A percentile compares a stretch with the other conserved stretches of the same genome.
Evolutionary conservation across 2,797 vertebrate species (phyloP).

Genomic region (Fistularia commersonii): DNA sequence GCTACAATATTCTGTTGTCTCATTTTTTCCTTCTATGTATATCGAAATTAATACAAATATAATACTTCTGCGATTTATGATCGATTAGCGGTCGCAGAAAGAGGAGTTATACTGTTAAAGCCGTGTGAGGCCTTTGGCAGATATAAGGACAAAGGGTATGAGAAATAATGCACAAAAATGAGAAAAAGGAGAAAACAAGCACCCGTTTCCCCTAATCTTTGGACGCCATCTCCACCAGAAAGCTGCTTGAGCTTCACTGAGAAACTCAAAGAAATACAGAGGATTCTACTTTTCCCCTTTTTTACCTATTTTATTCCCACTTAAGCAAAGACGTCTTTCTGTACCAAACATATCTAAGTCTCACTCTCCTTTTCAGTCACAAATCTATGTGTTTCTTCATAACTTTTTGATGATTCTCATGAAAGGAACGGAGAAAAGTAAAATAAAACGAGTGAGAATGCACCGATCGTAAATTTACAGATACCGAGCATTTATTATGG

Average conservation of each 20-base stretch:
- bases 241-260: conserved; percentile 31
- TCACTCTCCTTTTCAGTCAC: conserved; percentile 29
- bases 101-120: no score
- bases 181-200: conserved; percentile 27
- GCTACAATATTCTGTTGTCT: no score
- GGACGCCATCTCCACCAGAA: conserved; percentile 28
- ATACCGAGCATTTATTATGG: conserved; percentile 69
- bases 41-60: no score
- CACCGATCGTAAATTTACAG: conserved; percentile 57
- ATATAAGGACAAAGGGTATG: no score
- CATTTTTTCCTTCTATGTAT: no score
- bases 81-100: no score
- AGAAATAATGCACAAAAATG: conserved; percentile 14
- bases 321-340: conserved; percentile 7
- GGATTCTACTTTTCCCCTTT: conserved; percentile 10
- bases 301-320: conserved; percentile 12
- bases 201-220: conserved; percentile 53
- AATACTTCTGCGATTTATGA: no score
- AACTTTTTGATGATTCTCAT: conserved; percentile 41
- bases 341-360: conserved; percentile 10
- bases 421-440: conserved; percentile 32
- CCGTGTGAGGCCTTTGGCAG: no score
- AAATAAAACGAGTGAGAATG: conserved; percentile 35
- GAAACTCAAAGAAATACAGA: conserved; percentile 25
- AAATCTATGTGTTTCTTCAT: conserved; percentile 29